Percentiles rank a stretch among this genome's conserved stretches.
These are phyloP conservation scores for Cosmia pyralina DNA, from an alignment of 2,888 invertebrate species.

Conservation along the genomic window DNA sequence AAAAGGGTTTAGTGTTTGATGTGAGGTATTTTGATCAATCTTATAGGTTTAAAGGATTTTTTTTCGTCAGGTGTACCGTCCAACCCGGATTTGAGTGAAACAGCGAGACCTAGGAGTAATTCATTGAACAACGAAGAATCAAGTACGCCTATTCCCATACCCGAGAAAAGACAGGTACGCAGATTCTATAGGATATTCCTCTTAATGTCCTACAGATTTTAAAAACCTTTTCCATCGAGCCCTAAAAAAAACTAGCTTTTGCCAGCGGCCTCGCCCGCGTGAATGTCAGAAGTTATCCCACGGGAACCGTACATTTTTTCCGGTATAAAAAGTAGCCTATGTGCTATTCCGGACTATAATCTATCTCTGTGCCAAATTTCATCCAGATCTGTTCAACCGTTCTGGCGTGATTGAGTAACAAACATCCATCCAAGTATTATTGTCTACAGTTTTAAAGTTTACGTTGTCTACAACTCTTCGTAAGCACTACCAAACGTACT, in stretches of 20 bases:
- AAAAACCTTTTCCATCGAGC: not conserved
- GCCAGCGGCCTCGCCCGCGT: no score
- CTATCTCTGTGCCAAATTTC: no score
- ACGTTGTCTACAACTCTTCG: not conserved
- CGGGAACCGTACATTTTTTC: no score
- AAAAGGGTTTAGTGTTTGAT: no score
- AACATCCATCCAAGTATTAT: no score
- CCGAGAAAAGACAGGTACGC: conserved; percentile 86
- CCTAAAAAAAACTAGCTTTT: no score
- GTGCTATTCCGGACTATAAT: no score
- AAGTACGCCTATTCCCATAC: conserved; percentile 74
- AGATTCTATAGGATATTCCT: not conserved
- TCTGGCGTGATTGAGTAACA: no score
- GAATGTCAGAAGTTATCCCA: no score
- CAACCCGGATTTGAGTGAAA: conserved; percentile 83
- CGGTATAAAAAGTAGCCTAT: no score
- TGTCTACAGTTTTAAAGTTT: not conserved
- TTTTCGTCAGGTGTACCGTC: conserved; percentile 81
- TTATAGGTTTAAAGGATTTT: not conserved
- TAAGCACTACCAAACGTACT: not conserved
- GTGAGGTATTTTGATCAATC: no score
- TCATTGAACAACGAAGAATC: conserved; percentile 84
- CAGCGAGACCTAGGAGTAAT: conserved; percentile 83
- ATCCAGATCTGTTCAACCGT: no score
- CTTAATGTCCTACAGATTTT: not conserved